Evolutionary conservation across 2,888 invertebrate species (phyloP), one percentile per base, ranked within the genome.

Genomic region (Leptopilina myrica): DNA sequence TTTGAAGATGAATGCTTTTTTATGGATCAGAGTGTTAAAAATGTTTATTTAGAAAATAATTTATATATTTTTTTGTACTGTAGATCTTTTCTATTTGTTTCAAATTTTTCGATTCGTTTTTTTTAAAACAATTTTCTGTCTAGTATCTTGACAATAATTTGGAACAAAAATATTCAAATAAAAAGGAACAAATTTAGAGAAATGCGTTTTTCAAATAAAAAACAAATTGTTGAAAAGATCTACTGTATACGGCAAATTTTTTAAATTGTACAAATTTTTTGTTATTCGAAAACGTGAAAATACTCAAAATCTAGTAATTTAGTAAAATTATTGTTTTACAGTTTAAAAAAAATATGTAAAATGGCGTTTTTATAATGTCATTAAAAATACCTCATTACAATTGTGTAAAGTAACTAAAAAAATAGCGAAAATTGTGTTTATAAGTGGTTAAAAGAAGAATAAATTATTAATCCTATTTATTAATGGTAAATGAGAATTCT

Each of bases 381-480:
- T 73, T n/a, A 73, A 33, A 5, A 56, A 73, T 73, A 73, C 69
- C 53, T 73, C 53, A 73, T 53, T 20, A 15, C 49, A 14, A 73
- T 49, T 73, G 26, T 53, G n/a, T 73, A 56, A 73, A 49, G 6
- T 69, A 69, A n/a, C 9, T 62, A 62, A 73, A 73, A 49, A 11
- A 49, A 49, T 11, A 49, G 4, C 11, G 49, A 49, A 49, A 33
- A 73, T 53, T 53, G 69, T 69, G 53, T 56, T 56, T 69, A 46
- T 26, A 69, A 69, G 26, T 73, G 73, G n/a, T 33, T 73, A 33
- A 33, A 33, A 20, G 20, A 56, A 73, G 33, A 73, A 73, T 73
- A 73, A 73, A 73, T 73, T 59, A 56, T 73, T 73, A 40, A 56
- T 33, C n/a, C 20, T 73, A 59, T 59, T 73, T 73, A 73, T 73